A percentile compares a stretch with the other conserved stretches of the same genome.
These are phyloP conservation scores for Hemicordylus capensis DNA, from an alignment of 2,113 vertebrate species.

Conservation along the genomic window DNA sequence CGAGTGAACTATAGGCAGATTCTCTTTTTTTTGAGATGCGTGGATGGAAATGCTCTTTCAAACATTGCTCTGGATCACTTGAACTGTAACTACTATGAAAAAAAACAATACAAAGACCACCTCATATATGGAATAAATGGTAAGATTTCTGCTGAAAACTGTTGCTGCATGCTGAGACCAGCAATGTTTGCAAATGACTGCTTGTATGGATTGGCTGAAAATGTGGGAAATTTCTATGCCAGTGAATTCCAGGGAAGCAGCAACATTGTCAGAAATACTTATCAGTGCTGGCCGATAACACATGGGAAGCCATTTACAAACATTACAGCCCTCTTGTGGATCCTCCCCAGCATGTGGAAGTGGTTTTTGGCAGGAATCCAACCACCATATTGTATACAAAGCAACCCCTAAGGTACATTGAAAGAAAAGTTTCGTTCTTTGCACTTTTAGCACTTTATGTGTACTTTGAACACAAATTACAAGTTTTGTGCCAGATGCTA, in stretches of 20 bases:
- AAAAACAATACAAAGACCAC: not conserved
- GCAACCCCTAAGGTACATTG: not conserved
- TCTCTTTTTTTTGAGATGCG: constrained; percentile 8
- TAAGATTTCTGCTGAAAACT: not conserved
- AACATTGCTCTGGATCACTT: not conserved
- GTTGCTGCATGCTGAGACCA: not conserved
- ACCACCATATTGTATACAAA: not conserved
- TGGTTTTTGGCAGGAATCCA: not conserved
- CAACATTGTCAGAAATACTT: not conserved
- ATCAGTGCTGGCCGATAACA: not conserved
- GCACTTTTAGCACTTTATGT: constrained; percentile 73
- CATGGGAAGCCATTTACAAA: not conserved
- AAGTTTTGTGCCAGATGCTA: constrained; percentile 25
- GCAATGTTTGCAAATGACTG: not conserved
- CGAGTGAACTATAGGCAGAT: constrained; percentile 15
- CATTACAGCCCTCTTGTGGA: not conserved
- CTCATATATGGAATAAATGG: not conserved
- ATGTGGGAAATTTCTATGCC: not conserved
- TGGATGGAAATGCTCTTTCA: constrained; percentile 33
- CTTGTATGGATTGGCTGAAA: not conserved
- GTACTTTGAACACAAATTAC: constrained; percentile 45
- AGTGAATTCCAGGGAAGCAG: not conserved
- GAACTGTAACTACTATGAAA: not conserved
- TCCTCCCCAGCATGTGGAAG: not conserved
- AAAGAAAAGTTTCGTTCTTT: constrained; percentile 22